Percentiles rank a stretch among this genome's conserved stretches.
phyloP scores from a whole-genome alignment of 2,888 invertebrate species.

The Leptarthrus brevirostris region DNA sequence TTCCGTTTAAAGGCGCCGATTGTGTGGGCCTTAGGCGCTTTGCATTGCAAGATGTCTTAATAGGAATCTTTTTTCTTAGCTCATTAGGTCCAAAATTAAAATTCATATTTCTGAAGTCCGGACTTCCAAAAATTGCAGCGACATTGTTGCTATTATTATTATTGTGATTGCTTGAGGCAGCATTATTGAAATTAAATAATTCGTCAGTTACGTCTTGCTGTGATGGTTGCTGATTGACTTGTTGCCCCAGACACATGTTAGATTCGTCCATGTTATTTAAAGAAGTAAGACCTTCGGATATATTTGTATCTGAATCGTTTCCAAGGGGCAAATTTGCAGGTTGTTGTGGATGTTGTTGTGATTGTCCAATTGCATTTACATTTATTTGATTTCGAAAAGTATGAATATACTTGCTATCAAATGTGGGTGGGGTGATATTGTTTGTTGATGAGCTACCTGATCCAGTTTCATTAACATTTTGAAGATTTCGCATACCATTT shows the following conservation, averaged over 20 bases:
- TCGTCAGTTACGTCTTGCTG: conserved; percentile 38
- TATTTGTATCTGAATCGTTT: conserved; percentile 33
- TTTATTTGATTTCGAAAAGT: conserved; percentile 58
- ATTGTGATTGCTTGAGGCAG: conserved; percentile 7
- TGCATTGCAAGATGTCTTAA: conserved; percentile 57
- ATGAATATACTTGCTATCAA: conserved; percentile 58
- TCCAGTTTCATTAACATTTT: conserved; percentile 52
- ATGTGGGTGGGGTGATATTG: conserved; percentile 71
- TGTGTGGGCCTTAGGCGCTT: conserved; percentile 53
- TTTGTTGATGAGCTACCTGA: conserved; percentile 66
- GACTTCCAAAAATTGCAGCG: conserved; percentile 51
- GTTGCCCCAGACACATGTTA: not conserved
- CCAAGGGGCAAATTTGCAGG: conserved; percentile 54
- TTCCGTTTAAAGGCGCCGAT: conserved; percentile 52
- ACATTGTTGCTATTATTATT: conserved; percentile 39
- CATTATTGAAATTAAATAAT: conserved; percentile 31
- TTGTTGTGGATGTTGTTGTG: conserved; percentile 51
- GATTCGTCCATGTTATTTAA: conserved; percentile 38
- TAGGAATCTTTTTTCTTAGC: conserved; percentile 61
- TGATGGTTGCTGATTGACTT: conserved; percentile 1
- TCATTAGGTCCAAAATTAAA: conserved; percentile 63
- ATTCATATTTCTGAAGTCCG: conserved; percentile 62
- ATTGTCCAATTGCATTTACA: conserved; percentile 50
- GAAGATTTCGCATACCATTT: conserved; percentile 57
- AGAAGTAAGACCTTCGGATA: conserved; percentile 48